Conservation (phyloP, 2,797 vertebrate genomes). For the Apogon talboti region DNA sequence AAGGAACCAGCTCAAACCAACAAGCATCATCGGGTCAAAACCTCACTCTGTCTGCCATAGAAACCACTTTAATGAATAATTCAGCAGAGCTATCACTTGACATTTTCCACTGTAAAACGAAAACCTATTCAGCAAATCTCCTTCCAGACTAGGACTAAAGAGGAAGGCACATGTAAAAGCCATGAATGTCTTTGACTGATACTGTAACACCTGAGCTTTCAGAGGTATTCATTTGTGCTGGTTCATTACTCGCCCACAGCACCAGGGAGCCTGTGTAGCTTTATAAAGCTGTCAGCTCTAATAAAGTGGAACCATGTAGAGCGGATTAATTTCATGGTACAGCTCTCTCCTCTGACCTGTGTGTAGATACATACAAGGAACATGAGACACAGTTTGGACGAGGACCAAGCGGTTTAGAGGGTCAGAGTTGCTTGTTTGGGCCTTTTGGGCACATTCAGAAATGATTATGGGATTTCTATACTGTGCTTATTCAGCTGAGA, state of each 20-base stretch:
- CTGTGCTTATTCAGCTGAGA: conserved; percentile 72
- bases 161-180: conserved; percentile 26
- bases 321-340: conserved; percentile 72
- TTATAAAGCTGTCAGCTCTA: conserved; percentile 68
- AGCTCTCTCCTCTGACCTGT: conserved; percentile 62
- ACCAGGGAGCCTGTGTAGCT: conserved; percentile 37
- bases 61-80: conserved; percentile 48
- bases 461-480: conserved; percentile 69
- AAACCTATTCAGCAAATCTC: conserved; percentile 12
- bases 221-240: conserved; percentile 40
- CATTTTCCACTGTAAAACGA: conserved; percentile 37
- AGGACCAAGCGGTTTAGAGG: conserved; percentile 58
- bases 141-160: conserved; percentile 3
- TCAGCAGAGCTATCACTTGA: conserved; percentile 50
- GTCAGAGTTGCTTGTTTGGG: conserved; percentile 59
- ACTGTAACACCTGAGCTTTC: conserved; percentile 55
- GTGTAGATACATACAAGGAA: conserved; percentile 50
- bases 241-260: conserved; percentile 55
- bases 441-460: conserved; percentile 72
- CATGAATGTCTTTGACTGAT: conserved; percentile 28
- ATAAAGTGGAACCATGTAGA: conserved; percentile 64
- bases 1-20: conserved; percentile 20
- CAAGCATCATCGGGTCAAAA: conserved; percentile 9
- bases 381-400: conserved; percentile 65
- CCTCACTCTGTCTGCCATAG: neutral